Base-by-base conservation (phyloP, 1,140 invertebrate genomes). In the Bombus pyrosoma region DNA sequence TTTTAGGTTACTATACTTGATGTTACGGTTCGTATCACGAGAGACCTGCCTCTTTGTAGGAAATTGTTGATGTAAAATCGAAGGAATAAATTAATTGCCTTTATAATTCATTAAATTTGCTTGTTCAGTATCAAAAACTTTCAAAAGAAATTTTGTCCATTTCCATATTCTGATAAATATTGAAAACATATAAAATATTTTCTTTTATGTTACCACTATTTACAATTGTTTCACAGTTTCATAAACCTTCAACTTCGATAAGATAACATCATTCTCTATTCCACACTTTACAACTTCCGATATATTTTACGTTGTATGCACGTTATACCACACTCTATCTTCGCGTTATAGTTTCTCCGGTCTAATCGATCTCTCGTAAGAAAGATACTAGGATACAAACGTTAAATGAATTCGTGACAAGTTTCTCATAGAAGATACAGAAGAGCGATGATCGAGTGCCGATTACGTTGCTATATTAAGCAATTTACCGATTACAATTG, bases 361-460 rank as follows among this genome's bases (percentile, higher is more conserved):
- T 18, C 15, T 32, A 68, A 68, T 68, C 66, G 34, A 25, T 37
- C 18, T 25, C 18, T 68, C 18, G 37, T 4, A 13, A 37, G 12
- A 39, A 59, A 39, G 72, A 18, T 32, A 34, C 15, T 2, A 10
- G 59, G 59, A 62, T 62, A n/a, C 59, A 41, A 22, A n/a, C 13
- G 34, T 73, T 73, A 73, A 73, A 62, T 41, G 47, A 32, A 43
- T 39, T 43, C 34, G 12, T 13, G 78, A 34, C 32, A 80, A 80
- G 43, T 69, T 80, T 47, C 28, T 28, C 41, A 18, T 25, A 6
- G 41, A n/a, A 32, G 15, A 47, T 22, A 73, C 41, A 73, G 32
- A 59, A 47, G 47, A 72, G 39, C 37, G 22, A 71, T n/a, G 39
- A 71, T 71, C 39, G 69, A 43, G n/a, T 64, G 41, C 18, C 28